Base-by-base conservation (phyloP, 2,113 vertebrate genomes). In the Brachypteracias leptosomus region DNA sequence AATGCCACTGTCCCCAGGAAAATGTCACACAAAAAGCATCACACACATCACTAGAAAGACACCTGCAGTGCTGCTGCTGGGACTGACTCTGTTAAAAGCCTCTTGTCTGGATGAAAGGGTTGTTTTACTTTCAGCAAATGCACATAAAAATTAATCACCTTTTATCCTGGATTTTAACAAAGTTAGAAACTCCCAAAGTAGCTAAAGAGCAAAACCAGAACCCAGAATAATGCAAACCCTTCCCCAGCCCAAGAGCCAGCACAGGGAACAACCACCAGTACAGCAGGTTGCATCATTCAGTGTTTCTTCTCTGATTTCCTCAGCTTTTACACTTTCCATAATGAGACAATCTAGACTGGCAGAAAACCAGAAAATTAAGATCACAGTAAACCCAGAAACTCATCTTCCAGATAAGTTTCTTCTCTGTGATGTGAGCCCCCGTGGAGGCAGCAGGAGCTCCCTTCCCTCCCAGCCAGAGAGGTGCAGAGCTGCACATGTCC, bases 401-500 rank as follows among this genome's bases (percentile, higher is more conserved):
- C 15, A 38, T 67, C 26, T 72, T 11, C 16, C 66, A 78, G 47
- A 29, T 24, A 14, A 12, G 16, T 7, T 24, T 75, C 29, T 15
- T 35, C 31, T 29, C 35, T 54, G 0, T 33, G 57, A 5, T 24
- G 22, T 14, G 33, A 51, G 35, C 3, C 84, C 71, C 42, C 7
- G 31, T 13, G 58, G 59, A 40, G 83, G 80, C 82, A 70, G 89
- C 3, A 58, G 40, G 26, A 82, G 92, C 84, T 77, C 14, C 46
- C 12, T 5, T 28, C 38, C 38, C 75, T 28, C 2, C 5, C 28
- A 11, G 3, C 1, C 3, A 6, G 20, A 61, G 4, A 18, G 14
- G 0, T 4, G 44, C 47, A 31, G 83, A 0, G 40, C 85, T 35
- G 61, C 7, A 19, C 91, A 42, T 11, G 9, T n/a, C 46, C 70